Conservation (phyloP, 2,113 vertebrate genomes). For the Terrapene triunguis region DNA sequence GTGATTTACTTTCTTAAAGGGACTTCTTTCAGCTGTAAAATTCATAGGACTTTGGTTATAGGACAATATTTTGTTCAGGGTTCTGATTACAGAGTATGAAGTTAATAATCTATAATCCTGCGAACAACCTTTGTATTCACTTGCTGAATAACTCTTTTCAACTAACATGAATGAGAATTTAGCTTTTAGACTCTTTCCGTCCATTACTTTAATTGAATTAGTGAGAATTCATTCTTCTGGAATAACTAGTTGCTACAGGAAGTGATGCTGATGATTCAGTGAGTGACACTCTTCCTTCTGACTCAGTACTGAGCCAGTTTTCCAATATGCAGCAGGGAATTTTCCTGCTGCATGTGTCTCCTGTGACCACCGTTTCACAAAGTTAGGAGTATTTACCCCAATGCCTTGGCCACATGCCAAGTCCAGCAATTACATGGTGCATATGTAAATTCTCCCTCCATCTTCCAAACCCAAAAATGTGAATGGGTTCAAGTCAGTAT, state of each 20-base stretch:
- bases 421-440: not conserved
- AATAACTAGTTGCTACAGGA: conserved; percentile 62
- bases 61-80: conserved; percentile 35
- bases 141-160: conserved; percentile 27
- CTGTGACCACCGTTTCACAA: not conserved
- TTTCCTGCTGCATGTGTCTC: not conserved
- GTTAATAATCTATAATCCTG: conserved; percentile 45
- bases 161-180: conserved; percentile 32
- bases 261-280: conserved; percentile 16
- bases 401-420: not conserved
- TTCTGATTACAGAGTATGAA: conserved; percentile 41
- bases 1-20: conserved; percentile 51
- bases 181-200: conserved; percentile 48
- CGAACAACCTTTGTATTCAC: conserved; percentile 57
- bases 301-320: not conserved
- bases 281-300: conserved; percentile 16
- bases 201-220: conserved; percentile 71
- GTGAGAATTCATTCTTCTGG: conserved; percentile 36
- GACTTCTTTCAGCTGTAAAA: conserved; percentile 62
- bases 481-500: not conserved
- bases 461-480: not conserved
- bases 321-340: not conserved
- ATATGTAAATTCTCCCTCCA: rapidly evolving
- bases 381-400: rapidly evolving
- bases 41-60: not conserved